Base-by-base conservation (phyloP, 1,140 invertebrate genomes). In the Drosophila seguyi region DNA sequence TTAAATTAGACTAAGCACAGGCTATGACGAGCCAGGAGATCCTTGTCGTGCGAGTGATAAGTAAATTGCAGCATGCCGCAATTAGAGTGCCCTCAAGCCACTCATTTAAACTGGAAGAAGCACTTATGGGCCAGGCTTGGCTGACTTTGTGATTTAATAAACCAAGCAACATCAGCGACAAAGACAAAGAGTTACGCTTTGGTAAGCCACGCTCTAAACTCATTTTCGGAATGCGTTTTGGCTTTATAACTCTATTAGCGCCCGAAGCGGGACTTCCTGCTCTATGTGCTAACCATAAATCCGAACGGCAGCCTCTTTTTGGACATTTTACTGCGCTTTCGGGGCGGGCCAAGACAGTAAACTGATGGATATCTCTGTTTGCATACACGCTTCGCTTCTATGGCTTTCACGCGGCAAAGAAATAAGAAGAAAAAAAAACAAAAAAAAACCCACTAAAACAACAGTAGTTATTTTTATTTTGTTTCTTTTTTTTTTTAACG, bases 371-470 rank as follows among this genome's bases (percentile, higher is more conserved):
- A 76, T 76, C 56, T 75, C 41, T 58, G 38, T 68, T 41, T 62
- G 34, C 47, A 57, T 55, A 59, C 34, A 52, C 14, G 31, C 27
- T 42, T 66, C 71, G 31, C 31, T 42, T 66, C 75, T 75, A 65
- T 72, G 75, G 50, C 66, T 83, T 87, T 83, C 79, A 65, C 75
- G 48, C 45, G 44, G 38, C 62, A 60, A 56, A 66, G n/a, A n/a
- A n/a, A n/a, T n/a, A n/a, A n/a, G n/a, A 66, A 63, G 8, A 34
- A 69, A 68, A 59, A 55, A 68, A 68, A 59, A n/a, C n/a, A 50
- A 69, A 73, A 47, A 62, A 59, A 68, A 65, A 44, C 10, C 53
- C 39, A 42, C 59, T 60, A 59, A 16, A 34, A 45, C 61, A 50
- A 29, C 38, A 42, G n/a, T 0, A 25, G 42, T 22, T 44, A 61